A percentile compares a stretch with the other conserved stretches of the same genome.
These are phyloP conservation scores for Zhuqinia jingwanae DNA, from an alignment of 2,888 invertebrate species.

Conservation along the genomic window DNA sequence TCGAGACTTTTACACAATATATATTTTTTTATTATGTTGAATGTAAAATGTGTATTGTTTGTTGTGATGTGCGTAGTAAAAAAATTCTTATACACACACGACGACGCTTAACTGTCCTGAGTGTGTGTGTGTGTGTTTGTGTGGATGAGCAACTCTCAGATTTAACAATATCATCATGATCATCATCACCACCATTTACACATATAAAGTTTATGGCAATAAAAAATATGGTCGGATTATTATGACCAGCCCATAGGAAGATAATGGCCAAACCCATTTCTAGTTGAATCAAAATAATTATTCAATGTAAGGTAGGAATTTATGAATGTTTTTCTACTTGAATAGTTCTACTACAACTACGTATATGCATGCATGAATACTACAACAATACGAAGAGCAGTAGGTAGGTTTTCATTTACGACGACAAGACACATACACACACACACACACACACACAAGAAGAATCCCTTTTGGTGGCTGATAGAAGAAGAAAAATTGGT, in stretches of 20 bases:
- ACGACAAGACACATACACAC: conserved; percentile 3
- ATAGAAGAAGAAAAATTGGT: neutral
- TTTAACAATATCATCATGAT: conserved; percentile 5
- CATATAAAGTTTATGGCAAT: conserved; percentile 42
- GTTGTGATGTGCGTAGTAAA: neutral
- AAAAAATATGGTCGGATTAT: conserved; percentile 60
- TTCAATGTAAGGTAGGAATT: conserved; percentile 67
- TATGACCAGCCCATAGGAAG: conserved; percentile 63
- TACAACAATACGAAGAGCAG: conserved; percentile 1
- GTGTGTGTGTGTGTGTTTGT: conserved; percentile 13
- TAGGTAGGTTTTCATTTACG: conserved; percentile 41
- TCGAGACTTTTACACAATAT: conserved; percentile 10
- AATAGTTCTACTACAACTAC: conserved; percentile 37
- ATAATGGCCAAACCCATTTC: conserved; percentile 69
- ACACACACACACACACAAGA: neutral
- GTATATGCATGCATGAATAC: too few relatives aligned
- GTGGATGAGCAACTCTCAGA: conserved; percentile 12
- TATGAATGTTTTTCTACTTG: conserved; percentile 53
- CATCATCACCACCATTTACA: neutral
- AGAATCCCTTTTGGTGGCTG: conserved; percentile 6
- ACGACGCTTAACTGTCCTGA: neutral
- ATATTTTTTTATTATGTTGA: neutral
- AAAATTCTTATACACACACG: neutral
- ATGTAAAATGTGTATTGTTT: neutral
- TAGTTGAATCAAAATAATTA: conserved; percentile 69